phyloP scores from a whole-genome alignment of 2,113 vertebrate genomes.

The Condylura cristata region DNA sequence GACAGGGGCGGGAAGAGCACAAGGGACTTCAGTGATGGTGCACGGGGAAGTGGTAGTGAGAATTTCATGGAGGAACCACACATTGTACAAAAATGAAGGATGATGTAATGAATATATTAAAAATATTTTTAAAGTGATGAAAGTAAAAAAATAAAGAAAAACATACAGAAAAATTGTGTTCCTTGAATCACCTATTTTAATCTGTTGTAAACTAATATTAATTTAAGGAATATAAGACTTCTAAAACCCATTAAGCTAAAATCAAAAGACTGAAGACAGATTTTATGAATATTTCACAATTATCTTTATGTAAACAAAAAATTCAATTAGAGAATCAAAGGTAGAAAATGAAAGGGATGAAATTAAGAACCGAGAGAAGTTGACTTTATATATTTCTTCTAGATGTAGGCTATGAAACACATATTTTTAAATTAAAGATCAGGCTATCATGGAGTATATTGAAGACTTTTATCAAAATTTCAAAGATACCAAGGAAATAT shows the following conservation, averaged over 20 bases:
- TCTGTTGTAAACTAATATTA: constrained; percentile 16
- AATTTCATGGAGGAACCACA: too few relatives aligned
- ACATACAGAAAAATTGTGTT: not conserved
- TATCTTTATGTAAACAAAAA: not conserved
- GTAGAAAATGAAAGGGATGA: constrained; percentile 20
- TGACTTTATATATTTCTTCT: not conserved
- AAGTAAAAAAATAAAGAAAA: not conserved
- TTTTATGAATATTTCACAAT: constrained; percentile 12
- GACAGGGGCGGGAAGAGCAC: too few relatives aligned
- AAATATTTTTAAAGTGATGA: too few relatives aligned
- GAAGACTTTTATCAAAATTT: constrained; percentile 28
- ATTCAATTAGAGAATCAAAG: constrained; percentile 9
- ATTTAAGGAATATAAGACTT: not conserved
- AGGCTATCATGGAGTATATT: not conserved
- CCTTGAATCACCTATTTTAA: not conserved
- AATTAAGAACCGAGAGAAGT: not conserved
- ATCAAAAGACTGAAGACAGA: not conserved
- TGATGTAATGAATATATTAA: too few relatives aligned
- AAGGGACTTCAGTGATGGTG: too few relatives aligned
- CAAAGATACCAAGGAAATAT: not conserved
- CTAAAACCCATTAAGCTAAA: constrained; percentile 24
- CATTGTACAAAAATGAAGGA: too few relatives aligned
- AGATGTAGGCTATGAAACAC: not conserved
- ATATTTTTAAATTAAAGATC: not conserved
- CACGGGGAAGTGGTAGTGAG: too few relatives aligned